These are phyloP conservation scores for Epizoanthus scotinus DNA, from an alignment of 92 coral and sea anemone genomes.

Conservation along the genomic window DNA sequence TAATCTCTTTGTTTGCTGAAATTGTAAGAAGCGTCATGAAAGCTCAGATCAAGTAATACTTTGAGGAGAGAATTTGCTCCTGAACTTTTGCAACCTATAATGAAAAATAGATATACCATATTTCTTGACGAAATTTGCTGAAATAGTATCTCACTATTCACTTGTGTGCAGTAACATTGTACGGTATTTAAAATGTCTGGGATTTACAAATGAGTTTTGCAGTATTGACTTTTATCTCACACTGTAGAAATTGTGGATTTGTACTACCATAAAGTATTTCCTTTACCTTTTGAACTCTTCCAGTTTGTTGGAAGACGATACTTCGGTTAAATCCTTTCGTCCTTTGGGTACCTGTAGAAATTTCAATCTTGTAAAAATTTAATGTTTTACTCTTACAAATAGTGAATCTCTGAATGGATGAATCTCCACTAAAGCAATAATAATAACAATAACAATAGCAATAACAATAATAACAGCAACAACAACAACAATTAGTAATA, in stretches of 20 bases:
- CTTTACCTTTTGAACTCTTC: conserved; percentile 80
- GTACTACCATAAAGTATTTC: too few relatives aligned
- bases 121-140: too few relatives aligned
- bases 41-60: not conserved
- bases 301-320: conserved; percentile 67
- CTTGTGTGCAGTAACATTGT: not conserved
- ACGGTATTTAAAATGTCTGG: conserved; percentile 5
- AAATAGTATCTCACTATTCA: too few relatives aligned
- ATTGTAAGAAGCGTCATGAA: not conserved
- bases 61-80: too few relatives aligned
- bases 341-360: conserved; percentile 78
- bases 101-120: too few relatives aligned
- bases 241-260: not conserved
- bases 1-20: conserved; percentile 78
- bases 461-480: not conserved
- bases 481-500: not conserved
- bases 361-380: too few relatives aligned
- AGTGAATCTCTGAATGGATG: too few relatives aligned
- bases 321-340: conserved; percentile 67
- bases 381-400: too few relatives aligned
- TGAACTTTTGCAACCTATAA: too few relatives aligned
- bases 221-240: not conserved
- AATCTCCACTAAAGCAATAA: too few relatives aligned
- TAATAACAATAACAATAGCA: not conserved
- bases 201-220: conserved; percentile 24